Conservation (phyloP, 2,888 invertebrate genomes). For the Watsonalla cultraria region DNA sequence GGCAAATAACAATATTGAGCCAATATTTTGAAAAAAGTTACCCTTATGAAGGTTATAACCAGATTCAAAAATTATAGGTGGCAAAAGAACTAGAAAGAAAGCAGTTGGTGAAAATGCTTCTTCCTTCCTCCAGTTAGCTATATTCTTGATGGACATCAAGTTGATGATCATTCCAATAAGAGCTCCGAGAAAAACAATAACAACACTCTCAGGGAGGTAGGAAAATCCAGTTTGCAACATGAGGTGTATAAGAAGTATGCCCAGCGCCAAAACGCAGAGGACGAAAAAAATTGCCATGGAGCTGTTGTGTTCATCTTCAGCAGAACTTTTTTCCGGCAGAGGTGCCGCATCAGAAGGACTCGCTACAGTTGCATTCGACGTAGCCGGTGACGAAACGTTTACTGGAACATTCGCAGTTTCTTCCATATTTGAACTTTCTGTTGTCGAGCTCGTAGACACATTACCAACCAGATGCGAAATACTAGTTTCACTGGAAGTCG, state of each 20-base stretch:
- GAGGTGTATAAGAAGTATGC: conserved; percentile 95
- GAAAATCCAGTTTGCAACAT: conserved; percentile 97
- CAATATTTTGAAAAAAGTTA: conserved; percentile 97
- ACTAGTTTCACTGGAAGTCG: conserved; percentile 50
- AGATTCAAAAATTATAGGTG: conserved; percentile 99
- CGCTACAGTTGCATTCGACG: conserved; percentile 63
- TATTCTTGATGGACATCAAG: conserved; percentile 91
- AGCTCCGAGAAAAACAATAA: conserved; percentile 96
- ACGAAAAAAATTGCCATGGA: conserved; percentile 99
- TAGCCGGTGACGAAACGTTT: conserved; percentile 50
- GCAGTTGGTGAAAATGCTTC: conserved; percentile 99
- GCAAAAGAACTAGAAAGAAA: conserved; percentile 96
- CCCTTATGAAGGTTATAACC: conserved; percentile 99
- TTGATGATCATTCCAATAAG: conserved; percentile 94
- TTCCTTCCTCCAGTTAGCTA: conserved; percentile 97
- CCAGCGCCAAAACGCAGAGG: conserved; percentile 94
- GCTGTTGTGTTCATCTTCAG: conserved; percentile 97
- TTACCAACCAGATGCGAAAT: conserved; percentile 25
- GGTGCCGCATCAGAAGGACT: conserved; percentile 86
- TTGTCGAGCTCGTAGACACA: conserved; percentile 36
- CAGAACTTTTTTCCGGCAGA: conserved; percentile 92
- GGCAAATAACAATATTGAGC: conserved; percentile 98
- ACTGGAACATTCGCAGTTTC: conserved; percentile 52
- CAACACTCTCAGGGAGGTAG: conserved; percentile 98
- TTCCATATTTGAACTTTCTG: conserved; percentile 47